A percentile compares a stretch with the other conserved stretches of the same genome.
These are phyloP conservation scores for Barypeithes pellucidus DNA, from an alignment of 2,888 invertebrate species.

Conservation along the genomic window DNA sequence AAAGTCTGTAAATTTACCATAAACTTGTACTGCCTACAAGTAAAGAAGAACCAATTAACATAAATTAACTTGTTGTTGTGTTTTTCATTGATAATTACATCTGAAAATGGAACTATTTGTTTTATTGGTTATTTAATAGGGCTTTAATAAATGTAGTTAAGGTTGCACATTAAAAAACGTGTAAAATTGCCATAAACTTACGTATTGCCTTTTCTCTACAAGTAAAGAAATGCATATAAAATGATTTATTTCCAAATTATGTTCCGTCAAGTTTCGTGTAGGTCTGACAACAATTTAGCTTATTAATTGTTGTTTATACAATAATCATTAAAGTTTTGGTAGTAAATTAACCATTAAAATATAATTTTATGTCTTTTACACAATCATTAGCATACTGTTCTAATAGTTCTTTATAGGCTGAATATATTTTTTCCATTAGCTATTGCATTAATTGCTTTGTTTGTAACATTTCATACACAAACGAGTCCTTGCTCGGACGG, in stretches of 20 bases:
- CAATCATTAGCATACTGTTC: background rate
- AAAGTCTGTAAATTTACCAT: too few relatives aligned
- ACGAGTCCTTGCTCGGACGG: too few relatives aligned
- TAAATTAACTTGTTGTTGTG: constrained; percentile 26
- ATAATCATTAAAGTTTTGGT: background rate
- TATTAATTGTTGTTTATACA: too few relatives aligned
- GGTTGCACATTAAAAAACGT: background rate
- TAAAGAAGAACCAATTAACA: too few relatives aligned
- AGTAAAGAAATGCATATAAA: too few relatives aligned
- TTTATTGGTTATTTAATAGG: background rate
- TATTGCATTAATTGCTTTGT: background rate
- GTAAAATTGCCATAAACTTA: background rate
- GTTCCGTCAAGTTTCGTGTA: too few relatives aligned
- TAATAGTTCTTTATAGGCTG: background rate
- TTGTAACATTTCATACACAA: constrained; percentile 1
- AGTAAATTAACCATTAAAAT: background rate
- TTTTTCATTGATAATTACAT: constrained; percentile 25
- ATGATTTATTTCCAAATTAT: too few relatives aligned
- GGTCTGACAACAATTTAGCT: too few relatives aligned
- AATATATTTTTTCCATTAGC: background rate
- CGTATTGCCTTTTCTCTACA: too few relatives aligned
- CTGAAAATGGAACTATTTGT: constrained; percentile 3
- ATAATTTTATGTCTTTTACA: constrained; percentile 2
- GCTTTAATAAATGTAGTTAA: background rate
- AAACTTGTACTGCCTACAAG: too few relatives aligned